These are phyloP conservation scores for Platalea minor DNA, from an alignment of 2,797 vertebrate genomes.

Conservation along the genomic window DNA sequence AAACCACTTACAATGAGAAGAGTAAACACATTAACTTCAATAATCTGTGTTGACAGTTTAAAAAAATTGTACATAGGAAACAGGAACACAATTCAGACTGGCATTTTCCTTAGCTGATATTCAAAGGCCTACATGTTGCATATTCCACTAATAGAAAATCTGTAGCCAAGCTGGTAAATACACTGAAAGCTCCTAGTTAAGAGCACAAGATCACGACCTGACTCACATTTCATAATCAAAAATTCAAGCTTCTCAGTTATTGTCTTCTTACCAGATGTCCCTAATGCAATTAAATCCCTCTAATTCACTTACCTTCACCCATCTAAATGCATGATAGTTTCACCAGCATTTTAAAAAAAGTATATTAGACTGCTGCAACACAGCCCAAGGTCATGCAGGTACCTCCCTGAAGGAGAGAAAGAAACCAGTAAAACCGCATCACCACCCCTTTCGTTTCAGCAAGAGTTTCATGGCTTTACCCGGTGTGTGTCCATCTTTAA, in stretches of 20 bases:
- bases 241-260: neutral
- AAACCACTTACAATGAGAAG: neutral
- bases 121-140: neutral
- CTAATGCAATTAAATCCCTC: neutral
- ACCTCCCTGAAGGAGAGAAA: neutral
- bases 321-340: neutral
- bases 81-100: neutral
- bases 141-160: neutral
- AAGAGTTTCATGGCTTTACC: neutral
- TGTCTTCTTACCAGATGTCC: neutral
- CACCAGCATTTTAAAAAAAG: neutral
- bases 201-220: neutral
- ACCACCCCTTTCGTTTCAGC: neutral
- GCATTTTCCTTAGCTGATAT: neutral
- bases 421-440: neutral
- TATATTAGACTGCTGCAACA: neutral
- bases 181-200: neutral
- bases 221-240: neutral
- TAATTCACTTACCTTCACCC: neutral
- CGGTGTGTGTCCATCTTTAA: rapidly evolving
- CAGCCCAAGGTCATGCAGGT: neutral
- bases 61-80: neutral
- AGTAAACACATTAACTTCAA: neutral
- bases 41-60: neutral
- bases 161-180: neutral